Percentiles rank a stretch among this genome's conserved stretches.
Evolutionary conservation across 2,113 vertebrate species (phyloP).

Genomic region (Chamaetylas fuelleborni): DNA sequence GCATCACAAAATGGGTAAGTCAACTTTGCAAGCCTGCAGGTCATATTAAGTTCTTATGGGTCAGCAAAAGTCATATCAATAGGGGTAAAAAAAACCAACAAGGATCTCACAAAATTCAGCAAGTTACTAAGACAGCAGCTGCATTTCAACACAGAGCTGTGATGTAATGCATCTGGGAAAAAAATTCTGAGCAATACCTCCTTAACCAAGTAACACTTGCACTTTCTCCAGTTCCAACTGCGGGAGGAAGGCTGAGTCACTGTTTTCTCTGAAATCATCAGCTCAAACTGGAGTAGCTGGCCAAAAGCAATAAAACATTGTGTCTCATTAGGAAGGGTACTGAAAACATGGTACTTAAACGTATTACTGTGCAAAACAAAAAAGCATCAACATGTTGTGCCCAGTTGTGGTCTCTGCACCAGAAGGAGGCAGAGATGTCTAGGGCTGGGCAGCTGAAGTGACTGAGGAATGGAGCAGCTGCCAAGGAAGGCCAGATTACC

Average conservation of each 20-base stretch:
- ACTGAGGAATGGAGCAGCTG: not conserved
- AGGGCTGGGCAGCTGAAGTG: not conserved
- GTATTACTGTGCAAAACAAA: not conserved
- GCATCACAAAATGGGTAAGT: not conserved
- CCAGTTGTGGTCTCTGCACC: not conserved
- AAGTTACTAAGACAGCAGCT: not conserved
- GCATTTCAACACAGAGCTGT: not conserved
- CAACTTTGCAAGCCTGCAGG: not conserved
- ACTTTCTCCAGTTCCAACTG: not conserved
- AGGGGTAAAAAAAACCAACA: not conserved
- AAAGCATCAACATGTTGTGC: not conserved
- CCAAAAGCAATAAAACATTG: not conserved
- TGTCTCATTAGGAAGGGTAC: not conserved
- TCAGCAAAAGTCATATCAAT: not conserved
- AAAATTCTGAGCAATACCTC: not conserved
- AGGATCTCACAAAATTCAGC: not conserved
- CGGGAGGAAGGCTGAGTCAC: slow-evolving; percentile 17
- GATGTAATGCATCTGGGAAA: not conserved
- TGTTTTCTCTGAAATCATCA: not conserved
- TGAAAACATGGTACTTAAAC: not conserved
- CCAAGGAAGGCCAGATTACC: not conserved
- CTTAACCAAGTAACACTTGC: not conserved
- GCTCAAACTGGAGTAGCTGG: not conserved
- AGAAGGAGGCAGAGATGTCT: not conserved
- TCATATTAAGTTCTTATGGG: fast-evolving